Percentiles rank a stretch among this genome's conserved stretches.
Conservation (phyloP, 2,888 invertebrate genomes). For the Eurytoma adleriae region DNA sequence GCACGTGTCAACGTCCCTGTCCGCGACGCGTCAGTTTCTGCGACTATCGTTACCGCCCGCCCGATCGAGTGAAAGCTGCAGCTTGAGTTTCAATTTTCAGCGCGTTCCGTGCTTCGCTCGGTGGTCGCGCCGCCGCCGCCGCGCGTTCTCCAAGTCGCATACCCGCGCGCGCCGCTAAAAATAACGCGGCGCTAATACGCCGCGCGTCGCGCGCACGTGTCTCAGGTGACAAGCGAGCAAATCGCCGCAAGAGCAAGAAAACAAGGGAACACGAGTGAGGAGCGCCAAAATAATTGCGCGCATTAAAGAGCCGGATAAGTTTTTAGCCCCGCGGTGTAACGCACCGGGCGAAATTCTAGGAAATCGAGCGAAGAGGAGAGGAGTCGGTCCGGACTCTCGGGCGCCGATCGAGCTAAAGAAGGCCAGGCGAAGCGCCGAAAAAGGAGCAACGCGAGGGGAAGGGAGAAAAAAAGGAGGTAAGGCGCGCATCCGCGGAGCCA, state of each 20-base stretch:
- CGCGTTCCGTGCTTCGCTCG: neutral
- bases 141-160: neutral
- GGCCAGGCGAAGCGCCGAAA: neutral
- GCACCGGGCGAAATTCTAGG: neutral
- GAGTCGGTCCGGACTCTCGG: neutral
- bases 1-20: neutral
- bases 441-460: neutral
- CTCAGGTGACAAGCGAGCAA: slow-evolving; percentile 28
- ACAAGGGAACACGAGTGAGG: slow-evolving; percentile 1
- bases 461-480: neutral
- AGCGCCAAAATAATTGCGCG: neutral
- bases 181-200: slow-evolving; percentile 16
- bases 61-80: slow-evolving; percentile 25
- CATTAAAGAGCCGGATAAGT: neutral
- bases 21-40: slow-evolving; percentile 37
- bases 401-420: too few species aligned
- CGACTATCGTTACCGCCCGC: slow-evolving; percentile 35
- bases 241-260: slow-evolving; percentile 51
- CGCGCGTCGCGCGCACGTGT: neutral
- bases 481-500: slow-evolving; percentile 37
- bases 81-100: slow-evolving; percentile 43
- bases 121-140: neutral
- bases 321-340: neutral
- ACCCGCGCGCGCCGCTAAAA: slow-evolving; percentile 19
- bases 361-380: neutral